Evolutionary conservation across 2,113 vertebrate genomes (phyloP).

Genomic region (Willisornis vidua): DNA sequence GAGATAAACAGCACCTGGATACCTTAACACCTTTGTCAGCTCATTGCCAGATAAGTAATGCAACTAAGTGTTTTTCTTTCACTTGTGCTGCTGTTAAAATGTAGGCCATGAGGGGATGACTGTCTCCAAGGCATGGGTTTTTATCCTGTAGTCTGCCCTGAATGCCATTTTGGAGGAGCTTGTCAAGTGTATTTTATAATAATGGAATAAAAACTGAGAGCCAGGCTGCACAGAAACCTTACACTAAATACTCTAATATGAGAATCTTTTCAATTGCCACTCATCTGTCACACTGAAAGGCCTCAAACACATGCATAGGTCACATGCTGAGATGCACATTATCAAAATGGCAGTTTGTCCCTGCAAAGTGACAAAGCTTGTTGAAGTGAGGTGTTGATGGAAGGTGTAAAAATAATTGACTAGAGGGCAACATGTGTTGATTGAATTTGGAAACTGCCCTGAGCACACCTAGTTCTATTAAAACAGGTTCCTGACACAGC

Average conservation of each 20-base stretch:
- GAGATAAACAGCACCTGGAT: slow-evolving; percentile 34
- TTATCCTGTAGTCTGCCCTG: background rate
- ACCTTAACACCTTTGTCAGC: background rate
- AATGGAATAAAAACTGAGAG: background rate
- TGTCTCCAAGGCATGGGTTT: background rate
- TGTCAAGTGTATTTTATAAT: background rate
- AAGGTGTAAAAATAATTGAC: background rate
- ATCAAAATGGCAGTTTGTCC: background rate
- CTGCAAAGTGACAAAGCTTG: background rate
- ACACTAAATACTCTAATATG: background rate
- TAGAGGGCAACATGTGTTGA: background rate
- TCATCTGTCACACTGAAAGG: background rate
- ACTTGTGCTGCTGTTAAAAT: background rate
- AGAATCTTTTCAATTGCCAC: background rate
- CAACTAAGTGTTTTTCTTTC: background rate
- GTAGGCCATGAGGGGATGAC: background rate
- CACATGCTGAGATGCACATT: background rate
- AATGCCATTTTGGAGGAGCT: background rate
- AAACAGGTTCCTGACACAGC: background rate
- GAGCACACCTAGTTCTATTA: background rate
- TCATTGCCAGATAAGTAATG: background rate
- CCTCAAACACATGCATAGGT: background rate
- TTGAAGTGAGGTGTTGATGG: background rate
- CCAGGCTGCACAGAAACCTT: background rate
- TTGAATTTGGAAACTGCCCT: background rate